Base-by-base conservation (phyloP, 2,888 invertebrate species). In the Priocnemis perturbator region DNA sequence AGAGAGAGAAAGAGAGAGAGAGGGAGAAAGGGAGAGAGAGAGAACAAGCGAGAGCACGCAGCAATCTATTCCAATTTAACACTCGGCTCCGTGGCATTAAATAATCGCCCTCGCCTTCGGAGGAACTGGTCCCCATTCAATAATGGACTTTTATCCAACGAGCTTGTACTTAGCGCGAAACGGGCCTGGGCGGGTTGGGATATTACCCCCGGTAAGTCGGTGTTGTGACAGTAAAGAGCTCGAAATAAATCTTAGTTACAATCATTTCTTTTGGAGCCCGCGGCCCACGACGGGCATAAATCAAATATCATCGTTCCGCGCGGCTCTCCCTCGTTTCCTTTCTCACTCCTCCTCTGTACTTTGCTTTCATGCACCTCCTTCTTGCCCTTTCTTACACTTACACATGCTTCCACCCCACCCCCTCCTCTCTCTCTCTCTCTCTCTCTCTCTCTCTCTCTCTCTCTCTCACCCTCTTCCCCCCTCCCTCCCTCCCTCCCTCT, bases 51-150 rank as follows among this genome's bases (percentile, higher is more conserved):
- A 63, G 67, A 61, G 67, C 72, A 69, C 58, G 58, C 68, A 74
- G 85, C 85, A 85, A 86, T 86, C 83, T 85, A 85, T 86, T 86
- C 85, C 82, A 86, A 86, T 86, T 86, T 85, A 86, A 84, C 85
- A 86, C 83, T 81, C 82, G 83, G 77, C 79, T 76, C 74, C 78
- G 73, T 85, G 85, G 84, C 85, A 85, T 85, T 86, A 85, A 86
- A 86, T 86, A 85, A 86, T 84, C 84, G 84, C 78, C 82, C 80
- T 85, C 78, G 79, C 83, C 81, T 81, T 83, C 82, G 78, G 76
- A 79, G 81, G 77, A 83, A 84, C 83, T 83, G 83, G 82, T 83
- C 83, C 71, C 83, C 81, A 83, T 85, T 84, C 83, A 84, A 83
- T 84, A 84, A 85, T 85, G 85, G 81, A 83, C 80, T 85, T 85